Percentiles rank a stretch among this genome's conserved stretches.
These are phyloP conservation scores for Prenolepis imparis DNA, from an alignment of 2,888 invertebrate genomes.

Conservation along the genomic window DNA sequence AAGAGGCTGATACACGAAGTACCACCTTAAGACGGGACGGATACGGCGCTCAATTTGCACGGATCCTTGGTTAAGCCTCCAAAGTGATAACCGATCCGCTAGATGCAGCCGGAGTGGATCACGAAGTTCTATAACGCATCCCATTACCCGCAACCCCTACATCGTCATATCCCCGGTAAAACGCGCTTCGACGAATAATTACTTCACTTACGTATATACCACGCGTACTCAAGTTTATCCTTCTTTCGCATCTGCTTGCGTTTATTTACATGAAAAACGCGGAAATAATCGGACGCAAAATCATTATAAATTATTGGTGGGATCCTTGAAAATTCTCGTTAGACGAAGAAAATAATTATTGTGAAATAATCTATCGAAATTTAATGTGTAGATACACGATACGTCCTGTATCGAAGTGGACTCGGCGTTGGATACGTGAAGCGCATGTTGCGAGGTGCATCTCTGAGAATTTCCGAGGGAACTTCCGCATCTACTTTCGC, in stretches of 20 bases:
- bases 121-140: slow-evolving; percentile 39
- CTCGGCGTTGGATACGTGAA: slow-evolving; percentile 5
- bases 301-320: no score
- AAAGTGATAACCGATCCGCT: slow-evolving; percentile 62
- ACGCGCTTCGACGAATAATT: slow-evolving; percentile 36
- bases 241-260: neutral
- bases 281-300: neutral
- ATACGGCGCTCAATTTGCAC: slow-evolving; percentile 68
- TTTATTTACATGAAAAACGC: neutral
- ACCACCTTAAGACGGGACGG: slow-evolving; percentile 62
- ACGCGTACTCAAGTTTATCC: slow-evolving; percentile 6
- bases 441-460: neutral
- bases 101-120: slow-evolving; percentile 46
- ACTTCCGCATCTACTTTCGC: neutral
- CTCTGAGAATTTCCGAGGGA: neutral
- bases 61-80: slow-evolving; percentile 65
- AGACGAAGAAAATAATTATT: neutral
- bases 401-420: neutral
- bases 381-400: neutral
- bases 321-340: neutral
- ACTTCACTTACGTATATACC: slow-evolving; percentile 7
- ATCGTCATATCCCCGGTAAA: slow-evolving; percentile 10
- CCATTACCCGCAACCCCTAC: slow-evolving; percentile 13
- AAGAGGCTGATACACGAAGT: slow-evolving; percentile 64
- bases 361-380: slow-evolving; percentile 13